Conservation (phyloP, 2,888 invertebrate genomes). For the Odontothrips loti region DNA sequence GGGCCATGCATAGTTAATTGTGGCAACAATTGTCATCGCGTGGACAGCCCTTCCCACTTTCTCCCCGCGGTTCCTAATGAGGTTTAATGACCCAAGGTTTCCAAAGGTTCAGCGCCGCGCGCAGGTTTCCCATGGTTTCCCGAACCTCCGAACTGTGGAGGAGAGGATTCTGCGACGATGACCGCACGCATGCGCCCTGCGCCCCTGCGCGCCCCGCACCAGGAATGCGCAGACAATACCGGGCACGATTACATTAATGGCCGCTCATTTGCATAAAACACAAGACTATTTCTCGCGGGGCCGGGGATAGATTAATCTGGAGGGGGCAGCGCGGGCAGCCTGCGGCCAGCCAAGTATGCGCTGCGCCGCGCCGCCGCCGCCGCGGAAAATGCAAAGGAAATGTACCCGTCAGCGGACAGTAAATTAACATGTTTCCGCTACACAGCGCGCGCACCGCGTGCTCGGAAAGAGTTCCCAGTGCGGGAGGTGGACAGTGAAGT, state of each 20-base stretch:
- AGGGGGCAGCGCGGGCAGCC: background rate
- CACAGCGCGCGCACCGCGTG: background rate
- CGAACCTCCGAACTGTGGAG: too few relatives aligned
- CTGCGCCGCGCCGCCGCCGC: background rate
- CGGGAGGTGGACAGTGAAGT: too few relatives aligned
- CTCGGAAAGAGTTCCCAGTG: too few relatives aligned
- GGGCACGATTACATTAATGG: background rate
- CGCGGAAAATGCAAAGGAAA: conserved; percentile 1
- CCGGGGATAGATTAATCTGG: conserved; percentile 8
- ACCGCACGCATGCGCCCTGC: background rate
- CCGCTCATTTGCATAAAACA: conserved; percentile 11
- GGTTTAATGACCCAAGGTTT: too few relatives aligned
- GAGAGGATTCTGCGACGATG: too few relatives aligned
- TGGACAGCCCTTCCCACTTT: too few relatives aligned
- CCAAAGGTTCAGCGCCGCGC: too few relatives aligned
- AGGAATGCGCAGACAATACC: background rate
- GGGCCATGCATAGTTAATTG: too few relatives aligned
- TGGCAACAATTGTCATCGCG: too few relatives aligned
- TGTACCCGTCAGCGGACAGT: conserved; percentile 12
- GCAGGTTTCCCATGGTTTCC: too few relatives aligned
- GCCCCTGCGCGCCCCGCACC: too few relatives aligned
- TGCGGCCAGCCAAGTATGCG: background rate
- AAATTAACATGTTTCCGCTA: conserved; percentile 13
- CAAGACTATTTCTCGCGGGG: conserved; percentile 21
- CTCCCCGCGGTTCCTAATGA: too few relatives aligned